Base-by-base conservation (phyloP, 2,888 invertebrate species). In the Calameuta filiformis region DNA sequence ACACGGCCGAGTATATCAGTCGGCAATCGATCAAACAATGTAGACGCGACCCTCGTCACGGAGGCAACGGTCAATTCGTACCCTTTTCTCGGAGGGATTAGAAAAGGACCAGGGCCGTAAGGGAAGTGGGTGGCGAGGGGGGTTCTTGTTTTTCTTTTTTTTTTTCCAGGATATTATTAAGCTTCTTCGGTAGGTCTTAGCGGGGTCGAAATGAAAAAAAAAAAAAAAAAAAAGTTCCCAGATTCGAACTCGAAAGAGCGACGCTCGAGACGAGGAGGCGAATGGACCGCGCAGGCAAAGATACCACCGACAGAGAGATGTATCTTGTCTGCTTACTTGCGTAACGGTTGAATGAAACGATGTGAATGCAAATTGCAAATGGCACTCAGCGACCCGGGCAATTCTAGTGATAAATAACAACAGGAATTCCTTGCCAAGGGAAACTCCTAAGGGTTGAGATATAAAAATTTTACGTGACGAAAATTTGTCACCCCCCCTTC, bases 11-110 rank as follows among this genome's bases (percentile, higher is more conserved):
- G 68, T 79, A 68, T 75, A 81, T 84, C 80, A 79, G 69, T 83
- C 77, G 79, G 79, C 80, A 79, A 84, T 85, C 85, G 82, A 83
- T 85, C 85, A 84, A 82, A 81, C 81, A 80, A 81, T 84, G 81
- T 76, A 74, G 75, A 79, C 76, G 68, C 40, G 68, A 76, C 74
- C 75, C 79, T 81, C 80, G 76, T 77, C 76, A 76, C 76, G 69
- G 40, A 71, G 68, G 77, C 75, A 69, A 75, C 76, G 69, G 69
- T 71, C 40, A 56, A 15, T 56, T 56, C 40, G 40, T 56, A 56
- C 40, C 23, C 40, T 56, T 56, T 56, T 56, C 40, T 56, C 23
- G 1, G 23, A 9, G 1, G 6, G 23, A 6, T 56, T 56, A 56
- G 23, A 56, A 23, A 9, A 56, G 40, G 23, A 15, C 40, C 6